Evolutionary conservation across 2,888 invertebrate species (phyloP).

Genomic region (Gnatocerus cornutus): DNA sequence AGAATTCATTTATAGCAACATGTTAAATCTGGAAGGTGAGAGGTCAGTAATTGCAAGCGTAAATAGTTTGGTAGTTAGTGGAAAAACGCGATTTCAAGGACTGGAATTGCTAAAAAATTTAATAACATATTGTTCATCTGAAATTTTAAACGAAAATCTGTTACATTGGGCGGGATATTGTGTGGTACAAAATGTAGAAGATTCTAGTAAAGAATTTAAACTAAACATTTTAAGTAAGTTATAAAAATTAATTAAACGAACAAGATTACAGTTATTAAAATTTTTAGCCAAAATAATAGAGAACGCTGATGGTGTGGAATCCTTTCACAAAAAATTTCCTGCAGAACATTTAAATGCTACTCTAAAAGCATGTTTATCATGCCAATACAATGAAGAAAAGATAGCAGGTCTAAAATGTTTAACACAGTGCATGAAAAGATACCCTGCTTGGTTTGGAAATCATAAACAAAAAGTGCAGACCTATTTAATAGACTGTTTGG

Average conservation of each 20-base stretch:
- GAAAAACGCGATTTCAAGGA: slow-evolving; percentile 10
- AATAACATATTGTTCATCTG: slow-evolving; percentile 8
- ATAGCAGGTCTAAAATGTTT: slow-evolving; percentile 22
- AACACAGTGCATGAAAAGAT: slow-evolving; percentile 22
- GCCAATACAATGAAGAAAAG: slow-evolving; percentile 11
- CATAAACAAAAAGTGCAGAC: slow-evolving; percentile 19
- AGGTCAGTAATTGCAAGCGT: not conserved
- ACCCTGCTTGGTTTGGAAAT: slow-evolving; percentile 32
- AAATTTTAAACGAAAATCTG: slow-evolving; percentile 12
- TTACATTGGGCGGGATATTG: slow-evolving; percentile 19
- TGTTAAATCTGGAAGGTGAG: not conserved
- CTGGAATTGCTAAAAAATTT: slow-evolving; percentile 16
- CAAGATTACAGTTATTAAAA: too few relatives aligned
- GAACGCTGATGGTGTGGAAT: slow-evolving; percentile 6
- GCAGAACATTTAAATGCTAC: slow-evolving; percentile 16
- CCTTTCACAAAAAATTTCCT: slow-evolving; percentile 19
- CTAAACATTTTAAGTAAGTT: slow-evolving; percentile 17
- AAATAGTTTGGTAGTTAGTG: slow-evolving; percentile 22
- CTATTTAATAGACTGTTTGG: slow-evolving; percentile 18
- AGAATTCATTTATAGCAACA: not conserved
- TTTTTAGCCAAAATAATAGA: slow-evolving; percentile 22
- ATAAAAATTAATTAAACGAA: too few relatives aligned
- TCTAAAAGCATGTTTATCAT: slow-evolving; percentile 15
- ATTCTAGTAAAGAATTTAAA: slow-evolving; percentile 16
- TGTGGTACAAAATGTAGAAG: slow-evolving; percentile 2